Conservation (phyloP, 1,140 invertebrate genomes). For the Drosophila virilis region DNA sequence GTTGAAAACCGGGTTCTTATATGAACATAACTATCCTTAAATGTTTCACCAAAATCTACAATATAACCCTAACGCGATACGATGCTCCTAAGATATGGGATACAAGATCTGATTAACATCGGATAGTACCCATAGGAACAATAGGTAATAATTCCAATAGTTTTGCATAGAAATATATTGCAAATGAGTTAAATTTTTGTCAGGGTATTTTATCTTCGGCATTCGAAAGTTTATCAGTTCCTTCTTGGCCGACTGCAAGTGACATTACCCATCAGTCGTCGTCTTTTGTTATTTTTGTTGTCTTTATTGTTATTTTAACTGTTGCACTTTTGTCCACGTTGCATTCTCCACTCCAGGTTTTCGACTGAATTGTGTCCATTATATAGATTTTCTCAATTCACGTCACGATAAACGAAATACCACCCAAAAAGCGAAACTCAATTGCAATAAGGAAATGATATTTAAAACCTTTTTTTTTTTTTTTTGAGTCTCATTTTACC, state of each 20-base stretch:
- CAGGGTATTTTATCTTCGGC: background rate
- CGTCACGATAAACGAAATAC: constrained; percentile 25
- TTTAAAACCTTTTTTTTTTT: background rate
- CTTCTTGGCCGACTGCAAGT: constrained; percentile 39
- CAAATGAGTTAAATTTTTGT: too few species aligned
- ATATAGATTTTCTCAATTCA: constrained; percentile 24
- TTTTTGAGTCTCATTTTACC: background rate
- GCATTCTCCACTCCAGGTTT: constrained; percentile 18
- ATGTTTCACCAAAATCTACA: too few species aligned
- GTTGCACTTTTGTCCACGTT: constrained; percentile 57
- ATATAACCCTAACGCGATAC: too few species aligned
- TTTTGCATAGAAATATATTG: too few species aligned
- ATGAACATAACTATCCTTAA: too few species aligned
- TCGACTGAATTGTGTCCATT: constrained; percentile 9
- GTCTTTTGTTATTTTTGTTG: constrained; percentile 34
- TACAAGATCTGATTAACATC: too few species aligned
- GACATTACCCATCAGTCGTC: constrained; percentile 37
- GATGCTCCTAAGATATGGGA: too few species aligned
- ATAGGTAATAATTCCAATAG: too few species aligned
- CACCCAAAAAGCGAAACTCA: constrained; percentile 28
- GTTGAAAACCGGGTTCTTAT: too few species aligned
- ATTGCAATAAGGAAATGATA: constrained; percentile 22
- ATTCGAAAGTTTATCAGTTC: background rate
- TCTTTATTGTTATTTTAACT: constrained; percentile 52
- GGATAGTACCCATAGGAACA: too few species aligned